Evolutionary conservation across 2,113 vertebrate genomes (phyloP).

Genomic region (Pollimyrus isidori): DNA sequence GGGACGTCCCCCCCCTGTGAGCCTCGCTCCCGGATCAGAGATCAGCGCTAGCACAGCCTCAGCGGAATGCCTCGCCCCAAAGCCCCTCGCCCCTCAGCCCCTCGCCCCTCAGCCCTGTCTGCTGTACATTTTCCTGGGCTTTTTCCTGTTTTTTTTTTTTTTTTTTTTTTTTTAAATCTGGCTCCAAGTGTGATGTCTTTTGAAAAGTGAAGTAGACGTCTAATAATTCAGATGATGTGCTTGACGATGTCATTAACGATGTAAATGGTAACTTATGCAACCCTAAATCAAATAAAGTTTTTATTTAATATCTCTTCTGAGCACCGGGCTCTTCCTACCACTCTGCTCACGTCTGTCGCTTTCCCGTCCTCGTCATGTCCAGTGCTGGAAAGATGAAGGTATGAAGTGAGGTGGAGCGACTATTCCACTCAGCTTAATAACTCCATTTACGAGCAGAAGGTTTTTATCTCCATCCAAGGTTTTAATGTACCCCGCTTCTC

Average conservation of each 20-base stretch:
- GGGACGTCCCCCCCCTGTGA: neutral
- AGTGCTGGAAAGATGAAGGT: neutral
- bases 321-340: neutral
- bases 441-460: neutral
- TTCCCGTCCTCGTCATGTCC: neutral
- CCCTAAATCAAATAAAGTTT: conserved; percentile 44
- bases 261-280: conserved; percentile 43
- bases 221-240: conserved; percentile 26
- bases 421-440: neutral
- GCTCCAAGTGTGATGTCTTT: neutral
- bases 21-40: neutral
- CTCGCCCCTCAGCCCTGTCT: neutral
- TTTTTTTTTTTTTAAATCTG: neutral
- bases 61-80: neutral
- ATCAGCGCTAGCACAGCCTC: neutral
- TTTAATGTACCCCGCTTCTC: neutral
- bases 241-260: conserved; percentile 33
- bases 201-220: conserved; percentile 22
- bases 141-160: neutral
- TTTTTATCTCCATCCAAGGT: neutral
- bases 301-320: conserved; percentile 30
- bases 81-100: too few species aligned
- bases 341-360: neutral
- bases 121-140: neutral
- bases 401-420: neutral